phyloP scores from a whole-genome alignment of 2,113 vertebrate genomes.

The Alexandromys fortis region DNA sequence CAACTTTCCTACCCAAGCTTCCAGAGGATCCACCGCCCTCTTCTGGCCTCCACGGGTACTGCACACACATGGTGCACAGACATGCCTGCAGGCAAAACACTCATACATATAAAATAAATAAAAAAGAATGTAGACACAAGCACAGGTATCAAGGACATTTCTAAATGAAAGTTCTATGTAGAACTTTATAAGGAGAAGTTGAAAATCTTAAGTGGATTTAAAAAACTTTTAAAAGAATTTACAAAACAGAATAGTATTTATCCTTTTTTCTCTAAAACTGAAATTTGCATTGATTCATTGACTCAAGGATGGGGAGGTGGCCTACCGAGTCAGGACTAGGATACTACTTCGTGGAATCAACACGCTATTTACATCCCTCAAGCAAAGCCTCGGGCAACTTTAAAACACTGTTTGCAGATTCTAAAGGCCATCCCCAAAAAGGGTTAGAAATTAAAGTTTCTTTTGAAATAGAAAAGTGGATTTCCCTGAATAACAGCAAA shows the following conservation, averaged over 20 bases:
- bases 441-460: background rate
- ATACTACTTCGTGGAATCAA: background rate
- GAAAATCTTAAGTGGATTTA: constrained; percentile 6
- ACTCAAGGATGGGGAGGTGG: background rate
- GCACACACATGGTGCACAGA: background rate
- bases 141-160: background rate
- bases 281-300: background rate
- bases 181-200: background rate
- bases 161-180: background rate
- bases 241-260: background rate
- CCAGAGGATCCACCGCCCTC: background rate
- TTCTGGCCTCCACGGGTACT: background rate
- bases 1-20: background rate
- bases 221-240: background rate
- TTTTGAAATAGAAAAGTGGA: background rate
- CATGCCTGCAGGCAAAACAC: background rate
- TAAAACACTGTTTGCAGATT: background rate
- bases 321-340: background rate
- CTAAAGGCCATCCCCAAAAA: background rate
- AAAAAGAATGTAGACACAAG: background rate
- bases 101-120: background rate
- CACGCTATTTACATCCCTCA: background rate
- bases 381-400: background rate
- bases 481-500: background rate
- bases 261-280: background rate